Conservation (phyloP, 2,797 vertebrate species). For the Lutjanus campechanus region DNA sequence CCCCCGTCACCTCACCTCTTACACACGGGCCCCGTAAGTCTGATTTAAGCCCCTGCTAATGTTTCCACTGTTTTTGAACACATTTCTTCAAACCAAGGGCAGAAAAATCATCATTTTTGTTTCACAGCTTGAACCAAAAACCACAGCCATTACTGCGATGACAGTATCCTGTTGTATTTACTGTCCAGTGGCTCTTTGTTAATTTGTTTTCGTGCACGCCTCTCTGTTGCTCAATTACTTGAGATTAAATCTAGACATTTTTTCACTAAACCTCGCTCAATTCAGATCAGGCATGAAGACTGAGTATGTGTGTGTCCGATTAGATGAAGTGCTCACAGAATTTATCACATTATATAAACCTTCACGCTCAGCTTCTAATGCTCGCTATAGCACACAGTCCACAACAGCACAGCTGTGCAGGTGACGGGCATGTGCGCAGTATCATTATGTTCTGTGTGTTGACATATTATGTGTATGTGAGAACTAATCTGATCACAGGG, state of each 20-base stretch:
- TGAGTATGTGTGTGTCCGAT: slow-evolving; percentile 1
- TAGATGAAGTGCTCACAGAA: slow-evolving; percentile 25
- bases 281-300: not conserved
- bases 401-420: not conserved
- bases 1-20: not conserved
- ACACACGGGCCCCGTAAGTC: not conserved
- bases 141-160: not conserved
- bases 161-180: not conserved
- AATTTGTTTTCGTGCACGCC: slow-evolving; percentile 8
- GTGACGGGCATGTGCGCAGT: not conserved
- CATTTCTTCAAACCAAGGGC: too few species aligned
- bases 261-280: not conserved
- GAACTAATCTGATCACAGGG: slow-evolving; percentile 51
- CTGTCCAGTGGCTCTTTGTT: slow-evolving; percentile 21
- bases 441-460: slow-evolving; percentile 4
- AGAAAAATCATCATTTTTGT: too few species aligned
- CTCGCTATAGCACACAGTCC: not conserved
- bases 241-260: slow-evolving; percentile 27
- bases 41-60: not conserved
- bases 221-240: slow-evolving; percentile 3
- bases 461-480: not conserved
- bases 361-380: not conserved
- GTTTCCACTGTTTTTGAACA: not conserved
- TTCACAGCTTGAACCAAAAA: not conserved
- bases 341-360: slow-evolving; percentile 46